Conservation (phyloP, 2,888 invertebrate species). For the Operophtera brumata region DNA sequence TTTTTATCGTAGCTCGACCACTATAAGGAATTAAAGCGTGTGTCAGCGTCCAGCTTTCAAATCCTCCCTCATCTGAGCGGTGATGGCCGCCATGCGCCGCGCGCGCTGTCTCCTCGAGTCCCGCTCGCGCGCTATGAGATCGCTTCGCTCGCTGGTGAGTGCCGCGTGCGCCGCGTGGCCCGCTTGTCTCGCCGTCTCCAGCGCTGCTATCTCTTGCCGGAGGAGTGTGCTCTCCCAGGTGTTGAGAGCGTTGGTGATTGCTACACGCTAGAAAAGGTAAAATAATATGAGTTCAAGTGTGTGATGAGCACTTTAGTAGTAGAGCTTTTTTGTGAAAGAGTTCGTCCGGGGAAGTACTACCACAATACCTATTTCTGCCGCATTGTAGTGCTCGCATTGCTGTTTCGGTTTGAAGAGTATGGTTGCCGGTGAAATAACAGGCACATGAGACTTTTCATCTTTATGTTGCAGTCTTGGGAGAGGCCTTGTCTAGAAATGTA, state of each 20-base stretch:
- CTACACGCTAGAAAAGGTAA: slow-evolving; percentile 50
- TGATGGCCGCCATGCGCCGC: slow-evolving; percentile 50
- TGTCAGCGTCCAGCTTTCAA: slow-evolving; percentile 34
- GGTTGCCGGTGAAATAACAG: no score
- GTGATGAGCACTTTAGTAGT: no score
- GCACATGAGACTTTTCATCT: no score
- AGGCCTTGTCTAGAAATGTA: no score
- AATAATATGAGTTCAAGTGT: not conserved
- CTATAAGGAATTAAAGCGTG: no score
- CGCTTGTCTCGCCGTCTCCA: slow-evolving; percentile 52
- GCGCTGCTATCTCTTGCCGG: slow-evolving; percentile 52
- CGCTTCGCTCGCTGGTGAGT: slow-evolving; percentile 45
- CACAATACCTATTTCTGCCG: no score
- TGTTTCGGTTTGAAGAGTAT: no score
- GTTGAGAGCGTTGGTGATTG: slow-evolving; percentile 60
- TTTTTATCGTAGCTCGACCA: no score
- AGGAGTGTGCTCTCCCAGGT: slow-evolving; percentile 56
- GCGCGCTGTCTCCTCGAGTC: slow-evolving; percentile 42
- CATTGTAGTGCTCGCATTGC: not conserved
- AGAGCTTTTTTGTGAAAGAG: no score
- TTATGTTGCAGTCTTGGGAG: no score
- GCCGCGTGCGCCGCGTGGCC: slow-evolving; percentile 50
- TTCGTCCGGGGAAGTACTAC: no score
- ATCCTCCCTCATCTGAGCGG: slow-evolving; percentile 58
- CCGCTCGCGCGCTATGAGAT: slow-evolving; percentile 41